Evolutionary conservation across 2,113 vertebrate species (phyloP), one percentile per base, ranked within the genome.

Genomic region (Leiothrix lutea): DNA sequence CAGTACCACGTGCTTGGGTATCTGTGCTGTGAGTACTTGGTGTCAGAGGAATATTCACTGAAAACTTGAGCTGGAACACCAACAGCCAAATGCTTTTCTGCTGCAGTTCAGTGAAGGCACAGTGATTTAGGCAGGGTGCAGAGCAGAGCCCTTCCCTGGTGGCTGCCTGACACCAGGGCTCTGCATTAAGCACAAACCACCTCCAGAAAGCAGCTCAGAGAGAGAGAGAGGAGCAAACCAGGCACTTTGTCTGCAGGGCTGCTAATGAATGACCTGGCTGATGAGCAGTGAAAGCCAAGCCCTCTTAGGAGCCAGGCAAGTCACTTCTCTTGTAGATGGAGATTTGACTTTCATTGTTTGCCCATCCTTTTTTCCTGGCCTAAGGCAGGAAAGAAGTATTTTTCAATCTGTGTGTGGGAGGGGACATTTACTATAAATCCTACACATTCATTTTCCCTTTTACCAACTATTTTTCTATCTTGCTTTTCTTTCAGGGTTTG

Each of bases 401-500:
- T 74, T 94, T 91, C 90, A 85, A 3, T 65, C 50, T 85, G 31
- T 70, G 50, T 66, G 56, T 79, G 61, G 80, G 86, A 95, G 69
- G 80, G 75, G 48, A 64, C 45, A 7, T 51, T 58, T 90, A 35
- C 64, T 81, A 33, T 21, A 71, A n/a, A 44, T 73, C 28, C 79
- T 17, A 53, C 0, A 1, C 26, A 3, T 64, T 86, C 28, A 4
- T 78, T 82, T 71, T 80, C 36, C 58, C 36, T 75, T 70, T 47
- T 71, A 67, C 82, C 70, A 82, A 22, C 47, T 47, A 4, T 26
- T 91, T 87, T 64, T 94, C 57, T 80, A 2, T 94, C 61, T 96
- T 89, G 28, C 22, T 1, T 95, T 56, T 92, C 56, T 97, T 96
- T 29, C 86, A 98, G 98, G 93, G 4, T 98, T 98, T 96, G 96